Conservation (phyloP, 2,888 invertebrate genomes). For the Nudaria mundana region DNA sequence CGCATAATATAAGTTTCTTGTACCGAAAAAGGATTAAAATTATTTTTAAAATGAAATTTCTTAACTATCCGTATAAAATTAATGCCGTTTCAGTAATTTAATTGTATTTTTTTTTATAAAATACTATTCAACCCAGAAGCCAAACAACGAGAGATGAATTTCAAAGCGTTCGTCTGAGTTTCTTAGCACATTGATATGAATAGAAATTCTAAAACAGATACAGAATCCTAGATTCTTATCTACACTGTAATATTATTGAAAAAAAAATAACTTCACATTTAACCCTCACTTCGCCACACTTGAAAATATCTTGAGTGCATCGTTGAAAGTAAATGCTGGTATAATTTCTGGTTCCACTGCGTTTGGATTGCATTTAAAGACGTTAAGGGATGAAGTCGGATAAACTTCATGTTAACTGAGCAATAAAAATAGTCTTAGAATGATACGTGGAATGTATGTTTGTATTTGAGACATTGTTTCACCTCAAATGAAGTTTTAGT, state of each 20-base stretch:
- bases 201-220: constrained; percentile 5
- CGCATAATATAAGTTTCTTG: too few species aligned
- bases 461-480: constrained; percentile 57
- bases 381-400: constrained; percentile 73
- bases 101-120: too few species aligned
- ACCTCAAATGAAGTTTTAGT: constrained; percentile 41
- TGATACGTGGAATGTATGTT: constrained; percentile 76
- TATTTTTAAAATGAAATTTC: too few species aligned
- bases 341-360: constrained; percentile 73
- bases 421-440: constrained; percentile 79
- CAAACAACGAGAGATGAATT: too few species aligned
- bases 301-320: constrained; percentile 74
- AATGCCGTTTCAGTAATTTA: too few species aligned
- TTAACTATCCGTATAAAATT: too few species aligned
- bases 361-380: constrained; percentile 76
- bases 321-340: constrained; percentile 77
- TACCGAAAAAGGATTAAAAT: too few species aligned
- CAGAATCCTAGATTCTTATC: constrained; percentile 20
- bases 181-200: not conserved
- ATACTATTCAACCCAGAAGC: too few species aligned
- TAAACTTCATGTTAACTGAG: constrained; percentile 75
- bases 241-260: constrained; percentile 36
- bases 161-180: not conserved
- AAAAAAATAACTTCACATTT: constrained; percentile 66
- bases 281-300: constrained; percentile 55